phyloP scores from a whole-genome alignment of 1,140 invertebrate species.

The Lasioglossum baleicum region DNA sequence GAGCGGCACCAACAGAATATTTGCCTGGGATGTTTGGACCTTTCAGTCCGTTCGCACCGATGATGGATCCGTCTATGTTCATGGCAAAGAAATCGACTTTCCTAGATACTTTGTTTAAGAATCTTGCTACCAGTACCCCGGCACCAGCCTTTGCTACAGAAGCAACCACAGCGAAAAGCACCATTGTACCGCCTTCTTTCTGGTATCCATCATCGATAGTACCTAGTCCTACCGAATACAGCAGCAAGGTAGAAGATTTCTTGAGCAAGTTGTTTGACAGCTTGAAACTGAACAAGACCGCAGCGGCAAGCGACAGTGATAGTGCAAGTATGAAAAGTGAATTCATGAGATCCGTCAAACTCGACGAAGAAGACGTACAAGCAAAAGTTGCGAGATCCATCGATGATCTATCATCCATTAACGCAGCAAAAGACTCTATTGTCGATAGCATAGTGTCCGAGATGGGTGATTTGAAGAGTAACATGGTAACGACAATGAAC shows the following conservation, averaged over 20 bases:
- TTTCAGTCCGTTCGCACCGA: conserved; percentile 50
- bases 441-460: conserved; percentile 72
- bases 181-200: conserved; percentile 73
- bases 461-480: conserved; percentile 69
- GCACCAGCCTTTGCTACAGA: conserved; percentile 22
- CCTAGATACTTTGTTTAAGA: conserved; percentile 73
- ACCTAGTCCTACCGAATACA: conserved; percentile 71
- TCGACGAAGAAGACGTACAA: conserved; percentile 35
- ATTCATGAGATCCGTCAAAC: conserved; percentile 55
- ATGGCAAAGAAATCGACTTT: conserved; percentile 72
- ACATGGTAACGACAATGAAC: conserved; percentile 72
- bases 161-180: conserved; percentile 61
- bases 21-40: conserved; percentile 62
- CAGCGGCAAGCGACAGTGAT: neutral
- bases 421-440: conserved; percentile 71
- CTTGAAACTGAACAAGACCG: conserved; percentile 67
- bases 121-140: conserved; percentile 63
- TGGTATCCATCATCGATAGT: conserved; percentile 72
- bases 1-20: conserved; percentile 50
- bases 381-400: conserved; percentile 63
- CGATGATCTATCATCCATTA: conserved; percentile 68
- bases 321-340: conserved; percentile 42
- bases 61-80: conserved; percentile 70
- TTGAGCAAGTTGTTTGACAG: conserved; percentile 73
- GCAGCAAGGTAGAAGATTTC: conserved; percentile 70